phyloP scores from a whole-genome alignment of 2,797 vertebrate genomes.

The Leptodactylus fallax region DNA sequence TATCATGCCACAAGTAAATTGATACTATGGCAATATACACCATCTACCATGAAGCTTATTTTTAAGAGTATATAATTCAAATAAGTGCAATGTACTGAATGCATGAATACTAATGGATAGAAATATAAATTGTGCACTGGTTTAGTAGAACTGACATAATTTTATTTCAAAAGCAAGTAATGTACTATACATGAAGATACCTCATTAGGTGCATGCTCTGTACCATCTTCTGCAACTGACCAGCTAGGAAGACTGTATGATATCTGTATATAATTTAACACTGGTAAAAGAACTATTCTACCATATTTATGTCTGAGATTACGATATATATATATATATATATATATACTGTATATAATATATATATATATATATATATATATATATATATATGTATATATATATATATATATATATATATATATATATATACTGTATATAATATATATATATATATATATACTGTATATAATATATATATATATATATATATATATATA shows the following conservation, averaged over 20 bases:
- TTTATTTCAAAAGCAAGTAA: constrained; percentile 18
- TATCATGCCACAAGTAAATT: constrained; percentile 30
- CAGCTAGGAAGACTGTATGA: neutral
- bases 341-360: too few relatives aligned
- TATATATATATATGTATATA: too few relatives aligned
- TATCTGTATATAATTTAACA: neutral
- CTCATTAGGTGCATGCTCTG: neutral
- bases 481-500: too few relatives aligned
- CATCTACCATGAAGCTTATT: constrained; percentile 27
- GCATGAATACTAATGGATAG: constrained; percentile 21
- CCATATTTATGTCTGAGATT: neutral
- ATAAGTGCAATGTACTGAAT: constrained; percentile 27
- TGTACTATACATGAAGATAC: neutral
- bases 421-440: too few relatives aligned
- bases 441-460: too few relatives aligned
- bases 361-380: too few relatives aligned
- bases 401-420: too few relatives aligned
- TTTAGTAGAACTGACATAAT: constrained; percentile 23
- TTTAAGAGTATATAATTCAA: constrained; percentile 38
- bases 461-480: too few relatives aligned
- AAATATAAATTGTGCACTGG: constrained; percentile 7
- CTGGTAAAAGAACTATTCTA: neutral
- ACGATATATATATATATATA: too few relatives aligned
- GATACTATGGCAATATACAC: constrained; percentile 24
- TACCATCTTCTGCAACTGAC: neutral